phyloP scores from a whole-genome alignment of 2,888 invertebrate species.

The Pyrrhia umbra region DNA sequence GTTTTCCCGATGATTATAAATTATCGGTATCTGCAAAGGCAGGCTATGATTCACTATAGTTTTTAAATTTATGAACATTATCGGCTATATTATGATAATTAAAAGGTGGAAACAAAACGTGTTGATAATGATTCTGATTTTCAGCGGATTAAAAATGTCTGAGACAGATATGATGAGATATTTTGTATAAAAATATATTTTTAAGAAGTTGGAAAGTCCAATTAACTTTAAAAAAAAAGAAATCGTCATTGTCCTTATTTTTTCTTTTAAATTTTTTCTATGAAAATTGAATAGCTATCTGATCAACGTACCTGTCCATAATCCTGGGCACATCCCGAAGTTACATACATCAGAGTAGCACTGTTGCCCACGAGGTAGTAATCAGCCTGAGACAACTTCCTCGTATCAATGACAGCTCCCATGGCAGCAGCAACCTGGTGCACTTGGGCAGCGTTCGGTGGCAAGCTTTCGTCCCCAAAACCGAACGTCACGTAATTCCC shows the following conservation, averaged over 20 bases:
- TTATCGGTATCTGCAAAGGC: too few relatives aligned
- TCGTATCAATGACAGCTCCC: slow-evolving; percentile 73
- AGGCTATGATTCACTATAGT: too few relatives aligned
- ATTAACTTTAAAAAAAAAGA: neutral
- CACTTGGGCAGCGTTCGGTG: slow-evolving; percentile 77
- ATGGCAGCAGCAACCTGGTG: slow-evolving; percentile 70
- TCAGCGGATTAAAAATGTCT: neutral
- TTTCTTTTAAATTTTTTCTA: too few relatives aligned
- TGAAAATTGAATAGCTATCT: too few relatives aligned
- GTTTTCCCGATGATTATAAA: too few relatives aligned
- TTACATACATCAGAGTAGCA: slow-evolving; percentile 67
- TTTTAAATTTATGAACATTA: too few relatives aligned
- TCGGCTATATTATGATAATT: too few relatives aligned
- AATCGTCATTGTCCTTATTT: too few relatives aligned
- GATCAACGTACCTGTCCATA: slow-evolving; percentile 38
- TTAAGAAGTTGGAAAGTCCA: neutral
- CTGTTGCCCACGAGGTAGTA: slow-evolving; percentile 77
- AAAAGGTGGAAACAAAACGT: neutral
- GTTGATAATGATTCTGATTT: neutral
- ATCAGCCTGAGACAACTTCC: slow-evolving; percentile 65
- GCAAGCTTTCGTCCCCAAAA: slow-evolving; percentile 73
- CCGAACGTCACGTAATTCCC: slow-evolving; percentile 89
- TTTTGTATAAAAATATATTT: neutral
- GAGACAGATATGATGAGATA: neutral
- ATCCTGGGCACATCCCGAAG: slow-evolving; percentile 62